These are phyloP conservation scores for Lepus americanus DNA, from an alignment of 2,113 vertebrate genomes.

Conservation along the genomic window DNA sequence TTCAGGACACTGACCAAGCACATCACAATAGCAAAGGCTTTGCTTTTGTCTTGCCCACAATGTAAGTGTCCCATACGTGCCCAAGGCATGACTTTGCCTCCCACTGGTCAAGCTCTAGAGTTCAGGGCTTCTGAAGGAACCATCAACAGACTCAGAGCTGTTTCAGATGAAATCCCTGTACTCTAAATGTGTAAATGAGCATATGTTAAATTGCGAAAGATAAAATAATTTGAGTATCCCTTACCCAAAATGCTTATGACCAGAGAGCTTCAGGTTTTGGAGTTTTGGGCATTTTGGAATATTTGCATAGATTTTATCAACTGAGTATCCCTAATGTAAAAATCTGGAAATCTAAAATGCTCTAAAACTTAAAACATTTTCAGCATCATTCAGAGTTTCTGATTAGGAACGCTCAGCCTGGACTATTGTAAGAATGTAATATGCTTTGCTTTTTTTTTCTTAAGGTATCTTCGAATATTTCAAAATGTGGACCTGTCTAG, in stretches of 20 bases:
- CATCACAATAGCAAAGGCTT: not conserved
- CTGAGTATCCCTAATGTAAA: no score
- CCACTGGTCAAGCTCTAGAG: not conserved
- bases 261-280: no score
- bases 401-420: no score
- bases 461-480: conserved; percentile 97
- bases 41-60: not conserved
- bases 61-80: not conserved
- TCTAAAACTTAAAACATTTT: no score
- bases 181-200: no score
- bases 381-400: no score
- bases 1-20: not conserved
- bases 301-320: no score
- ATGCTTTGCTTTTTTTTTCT: conserved; percentile 57
- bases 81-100: not conserved
- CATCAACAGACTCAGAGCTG: not conserved
- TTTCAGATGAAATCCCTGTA: not conserved
- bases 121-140: not conserved
- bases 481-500: conserved; percentile 99
- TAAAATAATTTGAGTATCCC: no score
- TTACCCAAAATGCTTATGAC: no score
- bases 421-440: not conserved
- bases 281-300: no score
- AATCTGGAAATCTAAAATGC: no score
- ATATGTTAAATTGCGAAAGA: conserved; percentile 11